Evolutionary conservation across 2,888 invertebrate genomes (phyloP).

Genomic region (Acholoe squamosa): DNA sequence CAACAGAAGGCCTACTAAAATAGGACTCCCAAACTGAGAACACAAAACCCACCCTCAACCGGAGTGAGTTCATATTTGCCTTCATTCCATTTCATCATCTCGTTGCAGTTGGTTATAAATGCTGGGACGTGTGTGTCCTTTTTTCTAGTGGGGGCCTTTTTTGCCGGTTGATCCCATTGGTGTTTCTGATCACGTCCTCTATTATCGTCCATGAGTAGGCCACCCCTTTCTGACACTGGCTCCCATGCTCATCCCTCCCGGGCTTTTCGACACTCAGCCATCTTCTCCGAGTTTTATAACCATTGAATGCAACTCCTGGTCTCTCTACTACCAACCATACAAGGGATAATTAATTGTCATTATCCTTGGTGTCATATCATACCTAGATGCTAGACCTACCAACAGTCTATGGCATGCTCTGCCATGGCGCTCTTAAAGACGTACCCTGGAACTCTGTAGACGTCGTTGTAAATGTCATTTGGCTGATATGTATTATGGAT

Average conservation of each 20-base stretch:
- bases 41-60: not conserved
- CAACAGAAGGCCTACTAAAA: not conserved
- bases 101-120: not conserved
- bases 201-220: not conserved
- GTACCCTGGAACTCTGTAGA: too few species aligned
- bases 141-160: not conserved
- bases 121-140: not conserved
- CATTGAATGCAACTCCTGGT: too few species aligned
- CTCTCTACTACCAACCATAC: too few species aligned
- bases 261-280: not conserved
- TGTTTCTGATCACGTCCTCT: conserved; percentile 5
- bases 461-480: too few species aligned
- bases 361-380: too few species aligned
- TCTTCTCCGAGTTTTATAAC: too few species aligned
- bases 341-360: too few species aligned
- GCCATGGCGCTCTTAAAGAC: too few species aligned
- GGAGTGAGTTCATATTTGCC: not conserved
- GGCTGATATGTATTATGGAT: too few species aligned
- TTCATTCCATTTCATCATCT: conserved; percentile 41
- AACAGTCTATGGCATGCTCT: too few species aligned
- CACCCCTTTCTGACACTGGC: not conserved
- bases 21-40: not conserved
- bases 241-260: not conserved
- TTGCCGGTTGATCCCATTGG: not conserved
- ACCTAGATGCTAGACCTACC: too few species aligned